Percentiles rank a stretch among this genome's conserved stretches.
Evolutionary conservation across 2,797 vertebrate species (phyloP).

Genomic region (Poecilia velifera): DNA sequence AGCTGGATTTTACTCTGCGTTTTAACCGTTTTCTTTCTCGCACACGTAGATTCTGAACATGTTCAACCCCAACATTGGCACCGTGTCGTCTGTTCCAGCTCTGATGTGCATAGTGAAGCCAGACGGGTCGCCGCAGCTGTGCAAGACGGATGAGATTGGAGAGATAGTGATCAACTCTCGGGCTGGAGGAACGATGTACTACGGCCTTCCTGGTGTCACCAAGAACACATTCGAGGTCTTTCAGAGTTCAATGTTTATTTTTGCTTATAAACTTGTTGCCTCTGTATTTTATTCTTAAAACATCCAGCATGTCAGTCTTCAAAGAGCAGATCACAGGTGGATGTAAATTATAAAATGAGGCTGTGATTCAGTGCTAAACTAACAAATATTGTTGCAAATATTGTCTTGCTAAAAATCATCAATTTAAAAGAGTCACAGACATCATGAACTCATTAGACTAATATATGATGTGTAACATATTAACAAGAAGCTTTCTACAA

Average conservation of each 20-base stretch:
- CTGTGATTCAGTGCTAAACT: background rate
- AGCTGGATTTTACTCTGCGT: slow-evolving; percentile 1
- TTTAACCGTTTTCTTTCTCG: background rate
- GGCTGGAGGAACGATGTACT: slow-evolving; percentile 95
- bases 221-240: slow-evolving; percentile 96
- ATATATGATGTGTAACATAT: background rate
- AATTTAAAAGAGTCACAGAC: background rate
- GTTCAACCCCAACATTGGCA: background rate
- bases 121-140: slow-evolving; percentile 92
- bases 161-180: slow-evolving; percentile 95
- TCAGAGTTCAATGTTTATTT: background rate
- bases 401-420: background rate
- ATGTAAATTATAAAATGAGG: background rate
- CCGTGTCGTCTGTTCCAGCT: slow-evolving; percentile 75
- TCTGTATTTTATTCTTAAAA: background rate
- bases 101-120: slow-evolving; percentile 97
- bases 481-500: background rate
- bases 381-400: background rate
- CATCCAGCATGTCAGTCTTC: background rate
- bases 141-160: slow-evolving; percentile 96
- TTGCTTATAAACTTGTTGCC: background rate
- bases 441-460: background rate
- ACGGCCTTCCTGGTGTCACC: slow-evolving; percentile 93
- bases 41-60: background rate
- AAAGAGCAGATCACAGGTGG: background rate